Conservation (phyloP, 2,113 vertebrate species). For the Pterocles orientalis region DNA sequence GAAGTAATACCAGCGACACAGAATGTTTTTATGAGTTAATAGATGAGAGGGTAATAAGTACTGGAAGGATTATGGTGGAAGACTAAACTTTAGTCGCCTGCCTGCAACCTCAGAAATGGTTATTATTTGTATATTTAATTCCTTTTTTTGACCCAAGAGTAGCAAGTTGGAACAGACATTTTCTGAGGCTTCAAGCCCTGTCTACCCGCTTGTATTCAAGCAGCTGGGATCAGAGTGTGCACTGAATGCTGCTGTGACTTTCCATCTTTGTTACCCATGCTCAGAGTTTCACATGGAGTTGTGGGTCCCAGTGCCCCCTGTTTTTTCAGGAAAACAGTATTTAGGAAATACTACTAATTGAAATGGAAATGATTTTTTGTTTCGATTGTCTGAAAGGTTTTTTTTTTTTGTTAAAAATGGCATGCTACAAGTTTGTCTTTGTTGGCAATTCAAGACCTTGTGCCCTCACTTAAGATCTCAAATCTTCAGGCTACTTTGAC, state of each 20-base stretch:
- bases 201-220: neutral
- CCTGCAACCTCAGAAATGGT: neutral
- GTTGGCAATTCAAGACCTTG: neutral
- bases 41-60: neutral
- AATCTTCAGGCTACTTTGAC: neutral
- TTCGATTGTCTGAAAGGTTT: neutral
- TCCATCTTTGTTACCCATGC: accelerated
- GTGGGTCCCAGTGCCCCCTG: neutral
- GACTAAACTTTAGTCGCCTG: neutral
- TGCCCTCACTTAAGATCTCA: neutral
- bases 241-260: neutral
- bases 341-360: neutral
- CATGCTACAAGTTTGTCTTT: neutral
- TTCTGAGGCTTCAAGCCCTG: neutral
- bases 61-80: neutral
- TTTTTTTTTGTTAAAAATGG: neutral
- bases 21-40: neutral
- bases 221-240: neutral
- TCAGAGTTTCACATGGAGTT: accelerated
- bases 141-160: neutral
- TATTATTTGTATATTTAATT: neutral
- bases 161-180: neutral
- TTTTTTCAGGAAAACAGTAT: neutral
- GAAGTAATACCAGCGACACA: neutral
- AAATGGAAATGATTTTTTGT: neutral